Base-by-base conservation (phyloP, 2,888 invertebrate species). In the Acheta domesticus region DNA sequence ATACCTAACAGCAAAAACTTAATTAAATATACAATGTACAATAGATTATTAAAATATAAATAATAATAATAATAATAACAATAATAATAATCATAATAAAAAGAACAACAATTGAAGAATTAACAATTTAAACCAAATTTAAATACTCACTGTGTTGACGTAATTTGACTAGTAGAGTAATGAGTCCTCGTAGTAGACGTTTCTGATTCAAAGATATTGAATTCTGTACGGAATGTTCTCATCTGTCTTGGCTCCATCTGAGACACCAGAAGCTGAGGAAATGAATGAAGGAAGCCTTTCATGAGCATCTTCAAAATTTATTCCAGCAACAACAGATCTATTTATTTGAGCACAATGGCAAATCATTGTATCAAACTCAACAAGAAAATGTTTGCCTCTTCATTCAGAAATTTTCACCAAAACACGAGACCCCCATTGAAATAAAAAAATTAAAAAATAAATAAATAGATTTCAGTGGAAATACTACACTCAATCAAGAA, bases 181-280 rank as follows among this genome's bases (percentile, higher is more conserved):
- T 19, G n/a, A 16, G 62, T 62, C n/a, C 62, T 62, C 83, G 91
- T 90, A 86, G 36, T 78, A 76, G 80, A 81, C 12, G 78, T 77
- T 36, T 83, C 82, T 19, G 76, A 89, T 86, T 91, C 91, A 83
- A 91, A 91, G 88, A 92, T 91, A 87, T 93, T 93, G 88, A 94
- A 93, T 87, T 95, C 95, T 82, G 94, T 93, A 84, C 94, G 91
- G 91, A 94, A 95, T 81, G 94, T 94, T 84, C 91, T 90, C 83
- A 92, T 91, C 81, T 92, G 92, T 83, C 91, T 91, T 83, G 92
- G 92, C 84, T 92, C 91, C 91, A 92, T 90, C 84, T 91, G 90
- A 86, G 91, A 91, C 83, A 92, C 91, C 86, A 91, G 89, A 85
- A 92, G 90, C 92, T 92, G 89, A 20, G 89, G 88, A 84, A 84